phyloP scores from a whole-genome alignment of 2,888 invertebrate genomes.

The Dicycla oo region DNA sequence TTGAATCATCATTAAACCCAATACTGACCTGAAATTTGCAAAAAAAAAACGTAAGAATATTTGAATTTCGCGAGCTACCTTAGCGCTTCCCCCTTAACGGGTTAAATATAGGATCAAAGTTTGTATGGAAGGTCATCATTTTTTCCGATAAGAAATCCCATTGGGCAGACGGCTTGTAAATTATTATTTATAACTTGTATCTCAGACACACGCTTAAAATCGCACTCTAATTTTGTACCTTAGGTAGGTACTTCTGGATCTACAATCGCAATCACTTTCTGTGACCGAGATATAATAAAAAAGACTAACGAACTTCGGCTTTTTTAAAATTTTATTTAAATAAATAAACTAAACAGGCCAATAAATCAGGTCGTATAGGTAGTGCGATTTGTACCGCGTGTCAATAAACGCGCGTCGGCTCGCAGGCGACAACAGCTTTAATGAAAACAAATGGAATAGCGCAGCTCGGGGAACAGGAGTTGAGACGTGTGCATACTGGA shows the following conservation, averaged over 20 bases:
- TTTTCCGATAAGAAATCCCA: no score
- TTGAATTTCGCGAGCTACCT: no score
- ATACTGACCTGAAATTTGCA: no score
- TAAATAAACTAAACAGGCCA: constrained; percentile 1
- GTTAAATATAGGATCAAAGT: no score
- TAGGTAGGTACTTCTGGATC: background rate
- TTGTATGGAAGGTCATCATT: no score
- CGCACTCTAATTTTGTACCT: background rate
- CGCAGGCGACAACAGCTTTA: constrained; percentile 76
- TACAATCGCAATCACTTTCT: background rate
- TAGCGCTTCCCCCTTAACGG: no score
- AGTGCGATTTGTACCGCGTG: constrained; percentile 60
- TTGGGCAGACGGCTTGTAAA: no score
- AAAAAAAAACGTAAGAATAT: no score
- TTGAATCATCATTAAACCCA: no score
- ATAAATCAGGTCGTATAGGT: constrained; percentile 50
- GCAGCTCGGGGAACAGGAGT: constrained; percentile 74
- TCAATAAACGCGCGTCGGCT: constrained; percentile 73
- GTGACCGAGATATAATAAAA: background rate
- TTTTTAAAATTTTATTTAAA: background rate
- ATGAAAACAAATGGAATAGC: constrained; percentile 87
- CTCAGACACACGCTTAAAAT: no score
- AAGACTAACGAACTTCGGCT: background rate
- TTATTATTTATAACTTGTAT: no score
- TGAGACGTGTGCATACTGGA: constrained; percentile 39